A percentile compares a stretch with the other conserved stretches of the same genome.
These are phyloP conservation scores for Eulemur rubriventer DNA, from an alignment of 2,797 vertebrate species.

Conservation along the genomic window DNA sequence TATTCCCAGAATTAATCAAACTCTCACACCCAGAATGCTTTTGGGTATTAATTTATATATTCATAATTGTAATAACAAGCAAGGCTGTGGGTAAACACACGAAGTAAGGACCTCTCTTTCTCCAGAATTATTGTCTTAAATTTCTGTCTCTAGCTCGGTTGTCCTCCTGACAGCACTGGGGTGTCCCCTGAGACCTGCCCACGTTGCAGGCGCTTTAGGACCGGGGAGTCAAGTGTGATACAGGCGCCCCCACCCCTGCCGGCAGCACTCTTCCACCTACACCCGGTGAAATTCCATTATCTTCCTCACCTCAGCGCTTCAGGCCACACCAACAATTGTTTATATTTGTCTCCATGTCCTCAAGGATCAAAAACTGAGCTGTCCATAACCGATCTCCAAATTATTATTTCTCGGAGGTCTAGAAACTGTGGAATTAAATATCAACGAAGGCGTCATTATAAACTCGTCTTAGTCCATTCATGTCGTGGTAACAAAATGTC, in stretches of 20 bases:
- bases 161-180: not conserved
- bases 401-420: not conserved
- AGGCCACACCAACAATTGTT: not conserved
- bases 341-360: not conserved
- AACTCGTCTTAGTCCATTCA: too few relatives aligned
- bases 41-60: not conserved
- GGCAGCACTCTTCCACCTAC: too few relatives aligned
- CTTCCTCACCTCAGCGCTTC: not conserved
- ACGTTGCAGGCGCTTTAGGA: not conserved
- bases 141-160: not conserved
- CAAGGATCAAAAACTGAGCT: not conserved
- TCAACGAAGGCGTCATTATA: not conserved
- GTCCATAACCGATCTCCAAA: not conserved
- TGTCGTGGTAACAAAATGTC: not conserved
- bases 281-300: not conserved
- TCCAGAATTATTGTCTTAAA: not conserved
- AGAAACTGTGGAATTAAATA: not conserved
- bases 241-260: rapidly evolving
- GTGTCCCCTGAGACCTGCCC: not conserved
- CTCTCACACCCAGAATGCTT: not conserved
- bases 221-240: too few relatives aligned
- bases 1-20: not conserved
- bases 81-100: not conserved
- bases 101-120: not conserved
- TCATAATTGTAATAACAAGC: not conserved